These are phyloP conservation scores for Epizoanthus stellaris DNA, from an alignment of 92 coral and sea anemone genomes.

Conservation along the genomic window DNA sequence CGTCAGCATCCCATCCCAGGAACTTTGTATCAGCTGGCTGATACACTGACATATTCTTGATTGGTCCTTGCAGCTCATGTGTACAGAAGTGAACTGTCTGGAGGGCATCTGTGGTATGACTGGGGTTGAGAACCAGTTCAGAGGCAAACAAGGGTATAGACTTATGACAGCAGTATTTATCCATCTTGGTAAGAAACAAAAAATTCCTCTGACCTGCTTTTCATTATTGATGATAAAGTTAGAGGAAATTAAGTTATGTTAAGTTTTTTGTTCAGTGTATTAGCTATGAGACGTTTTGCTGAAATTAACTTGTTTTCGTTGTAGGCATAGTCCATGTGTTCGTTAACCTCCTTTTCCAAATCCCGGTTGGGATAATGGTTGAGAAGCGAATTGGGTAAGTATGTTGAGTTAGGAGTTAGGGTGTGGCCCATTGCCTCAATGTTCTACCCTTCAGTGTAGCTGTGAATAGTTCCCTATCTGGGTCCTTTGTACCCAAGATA, in stretches of 20 bases:
- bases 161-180: conserved; percentile 77
- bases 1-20: not conserved
- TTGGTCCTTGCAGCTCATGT: conserved; percentile 54
- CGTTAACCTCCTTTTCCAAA: conserved; percentile 70
- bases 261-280: too few species aligned
- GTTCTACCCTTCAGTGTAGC: not conserved
- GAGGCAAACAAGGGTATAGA: conserved; percentile 76
- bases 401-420: not conserved
- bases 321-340: conserved; percentile 77
- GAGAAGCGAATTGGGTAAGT: conserved; percentile 89
- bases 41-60: too few species aligned
- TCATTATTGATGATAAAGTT: too few species aligned
- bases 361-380: conserved; percentile 76
- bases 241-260: too few species aligned
- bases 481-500: not conserved
- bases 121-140: conserved; percentile 60
- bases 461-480: not conserved
- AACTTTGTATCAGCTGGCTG: not conserved
- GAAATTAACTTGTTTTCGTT: conserved; percentile 1
- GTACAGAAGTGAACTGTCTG: conserved; percentile 77
- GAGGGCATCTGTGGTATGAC: conserved; percentile 76
- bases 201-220: not conserved
- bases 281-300: not conserved
- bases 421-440: not conserved
- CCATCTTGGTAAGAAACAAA: conserved; percentile 76